Evolutionary conservation across 2,888 invertebrate species (phyloP), one percentile per base, ranked within the genome.

Genomic region (Taphrorychus bicolor): DNA sequence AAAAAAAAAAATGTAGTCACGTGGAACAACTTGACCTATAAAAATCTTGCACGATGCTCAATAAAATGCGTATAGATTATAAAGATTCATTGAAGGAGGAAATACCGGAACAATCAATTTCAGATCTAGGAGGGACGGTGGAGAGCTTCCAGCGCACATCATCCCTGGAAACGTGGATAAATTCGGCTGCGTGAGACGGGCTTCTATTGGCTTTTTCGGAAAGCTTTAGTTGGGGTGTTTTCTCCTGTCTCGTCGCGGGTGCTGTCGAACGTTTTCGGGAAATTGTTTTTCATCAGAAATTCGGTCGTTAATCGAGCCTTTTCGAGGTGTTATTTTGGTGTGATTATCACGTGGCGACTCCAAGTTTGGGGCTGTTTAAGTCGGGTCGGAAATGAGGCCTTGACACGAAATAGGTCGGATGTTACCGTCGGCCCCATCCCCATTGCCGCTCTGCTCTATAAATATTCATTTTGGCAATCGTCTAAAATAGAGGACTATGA

Each of bases 131-230:
- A 59, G 59, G 16, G 32, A 53, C 59, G 59, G 52, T 40, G 41
- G 54, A 40, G 23, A 64, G 59, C 60, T 56, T 67, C 62, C 64
- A 54, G 65, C 52, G 58, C 59, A 52, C 69, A 69, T 66, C 60
- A 57, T 62, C 63, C 62, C 41, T 45, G 57, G 58, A 61, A 67
- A 53, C 63, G 59, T 52, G 48, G 40, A 63, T 59, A 68, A 61
- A 71, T 72, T 70, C 65, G 68, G 73, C 74, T 74, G 79, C 79
- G 80, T 80, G 74, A 78, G 73, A 72, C 78, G 72, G 78, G 77
- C 78, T 80, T 79, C 79, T 79, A 79, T 80, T 77, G 80, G 81
- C 78, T 79, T 80, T 76, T 74, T 76, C 67, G 72, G 72, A 75
- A 75, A 76, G 77, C 77, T 76, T 76, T 75, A 78, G 78, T 78